Conservation (phyloP, 2,113 vertebrate genomes). For the Gallinago undulata region DNA sequence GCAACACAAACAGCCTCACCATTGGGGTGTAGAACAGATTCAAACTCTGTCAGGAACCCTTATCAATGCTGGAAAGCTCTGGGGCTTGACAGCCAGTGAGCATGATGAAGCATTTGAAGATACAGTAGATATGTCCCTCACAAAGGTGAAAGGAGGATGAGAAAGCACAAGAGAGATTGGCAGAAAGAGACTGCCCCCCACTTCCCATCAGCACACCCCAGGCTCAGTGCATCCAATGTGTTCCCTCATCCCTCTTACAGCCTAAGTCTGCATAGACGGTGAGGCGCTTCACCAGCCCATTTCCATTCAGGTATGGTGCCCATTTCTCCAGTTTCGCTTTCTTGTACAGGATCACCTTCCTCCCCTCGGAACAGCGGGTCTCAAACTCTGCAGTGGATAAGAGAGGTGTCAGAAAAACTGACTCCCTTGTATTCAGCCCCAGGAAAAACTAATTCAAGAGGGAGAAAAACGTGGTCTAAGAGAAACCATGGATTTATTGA, state of each 20-base stretch:
- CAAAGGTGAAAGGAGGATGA: not conserved
- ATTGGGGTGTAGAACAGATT: not conserved
- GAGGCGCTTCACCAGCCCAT: conserved; percentile 80
- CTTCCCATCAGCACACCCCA: not conserved
- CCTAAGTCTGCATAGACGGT: conserved; percentile 76
- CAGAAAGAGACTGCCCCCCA: not conserved
- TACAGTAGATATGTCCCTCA: not conserved
- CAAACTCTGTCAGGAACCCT: not conserved
- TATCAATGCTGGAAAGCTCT: not conserved
- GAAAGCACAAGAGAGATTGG: not conserved
- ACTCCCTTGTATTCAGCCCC: not conserved
- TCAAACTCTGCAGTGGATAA: conserved; percentile 78
- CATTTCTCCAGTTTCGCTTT: conserved; percentile 84
- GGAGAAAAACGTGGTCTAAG: not conserved
- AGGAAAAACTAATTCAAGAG: not conserved
- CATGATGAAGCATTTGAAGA: fast-evolving
- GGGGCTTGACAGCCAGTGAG: not conserved
- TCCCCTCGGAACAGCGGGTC: conserved; percentile 75
- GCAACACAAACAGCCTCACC: not conserved
- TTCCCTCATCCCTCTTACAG: conserved; percentile 73
- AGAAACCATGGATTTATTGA: not conserved
- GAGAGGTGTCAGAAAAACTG: not conserved
- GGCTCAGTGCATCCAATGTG: not conserved
- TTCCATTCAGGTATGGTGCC: conserved; percentile 68
- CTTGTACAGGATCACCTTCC: conserved; percentile 79